phyloP scores from a whole-genome alignment of 2,888 invertebrate species.

The Sarcophaga caerulescens region DNA sequence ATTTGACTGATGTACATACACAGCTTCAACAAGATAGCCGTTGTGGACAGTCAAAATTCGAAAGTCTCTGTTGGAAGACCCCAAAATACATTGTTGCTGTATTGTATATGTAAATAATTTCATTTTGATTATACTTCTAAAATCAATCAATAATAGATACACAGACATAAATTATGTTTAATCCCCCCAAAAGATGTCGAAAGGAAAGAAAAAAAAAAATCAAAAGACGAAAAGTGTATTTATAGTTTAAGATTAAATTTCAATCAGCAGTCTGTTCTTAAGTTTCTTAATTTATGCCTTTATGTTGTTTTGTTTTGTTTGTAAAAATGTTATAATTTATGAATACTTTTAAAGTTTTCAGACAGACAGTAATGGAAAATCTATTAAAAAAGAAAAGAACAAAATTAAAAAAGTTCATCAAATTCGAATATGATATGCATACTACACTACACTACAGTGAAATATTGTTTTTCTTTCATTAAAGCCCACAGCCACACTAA shows the following conservation, averaged over 20 bases:
- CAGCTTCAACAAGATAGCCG: too few relatives aligned
- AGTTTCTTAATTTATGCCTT: not conserved
- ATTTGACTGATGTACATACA: too few relatives aligned
- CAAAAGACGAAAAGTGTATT: not conserved
- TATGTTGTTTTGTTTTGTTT: not conserved
- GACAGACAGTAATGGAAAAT: not conserved
- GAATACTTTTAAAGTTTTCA: constrained; percentile 10
- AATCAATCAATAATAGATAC: constrained; percentile 59
- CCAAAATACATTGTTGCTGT: too few relatives aligned
- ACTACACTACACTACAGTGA: too few relatives aligned
- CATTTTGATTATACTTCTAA: constrained; percentile 41
- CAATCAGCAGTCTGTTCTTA: constrained; percentile 48
- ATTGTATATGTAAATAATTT: not conserved
- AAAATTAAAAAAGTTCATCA: too few relatives aligned
- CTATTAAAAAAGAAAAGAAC: not conserved
- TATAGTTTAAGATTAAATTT: constrained; percentile 59
- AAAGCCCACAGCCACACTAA: too few relatives aligned
- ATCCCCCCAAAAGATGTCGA: constrained; percentile 40
- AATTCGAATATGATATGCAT: too few relatives aligned
- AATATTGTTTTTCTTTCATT: too few relatives aligned
- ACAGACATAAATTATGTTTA: constrained; percentile 58
- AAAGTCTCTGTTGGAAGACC: too few relatives aligned
- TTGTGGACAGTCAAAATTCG: too few relatives aligned
- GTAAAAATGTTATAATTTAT: constrained; percentile 26
- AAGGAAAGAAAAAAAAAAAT: constrained; percentile 18